Percentiles rank a stretch among this genome's conserved stretches.
These are phyloP conservation scores for Xenopus tropicalis DNA, from an alignment of 2,113 vertebrate species.

Conservation along the genomic window UCB_Xtro_10.0 CM004451.2:8211501-8212000, in stretches of 20 bases:
- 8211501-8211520: too few relatives aligned
- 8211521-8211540: too few relatives aligned
- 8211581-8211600: background rate
- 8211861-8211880: too few relatives aligned
- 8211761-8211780: background rate
- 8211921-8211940: too few relatives aligned
- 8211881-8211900: too few relatives aligned
- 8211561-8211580: background rate
- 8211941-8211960: too few relatives aligned
- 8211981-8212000: too few relatives aligned
- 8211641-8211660: slow-evolving; percentile 11
- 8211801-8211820: background rate
- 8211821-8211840: background rate
- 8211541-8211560: background rate
- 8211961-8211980: too few relatives aligned
- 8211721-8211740: background rate
- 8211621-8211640: slow-evolving; percentile 2
- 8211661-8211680: background rate
- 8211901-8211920: too few relatives aligned
- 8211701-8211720: background rate
- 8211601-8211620: slow-evolving; percentile 4
- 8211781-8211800: background rate
- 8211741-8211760: background rate
- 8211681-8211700: background rate
- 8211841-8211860: too few relatives aligned